A percentile compares a stretch with the other conserved stretches of the same genome.
Conservation (phyloP, 2,888 invertebrate species). For the Halictus quadricinctus region DNA sequence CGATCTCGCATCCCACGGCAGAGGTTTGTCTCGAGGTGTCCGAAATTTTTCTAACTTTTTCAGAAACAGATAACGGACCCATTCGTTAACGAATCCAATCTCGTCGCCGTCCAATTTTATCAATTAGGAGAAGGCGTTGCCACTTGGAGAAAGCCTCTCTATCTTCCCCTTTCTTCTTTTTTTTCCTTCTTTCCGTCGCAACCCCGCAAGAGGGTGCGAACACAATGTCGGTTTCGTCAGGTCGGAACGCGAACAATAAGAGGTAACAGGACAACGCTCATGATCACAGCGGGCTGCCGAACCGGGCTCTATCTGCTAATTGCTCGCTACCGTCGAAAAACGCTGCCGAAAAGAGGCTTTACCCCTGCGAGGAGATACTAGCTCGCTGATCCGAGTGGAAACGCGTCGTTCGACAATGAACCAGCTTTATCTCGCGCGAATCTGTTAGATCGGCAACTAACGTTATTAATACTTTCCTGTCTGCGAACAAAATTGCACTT, state of each 20-base stretch:
- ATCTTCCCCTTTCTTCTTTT: slow-evolving; percentile 48
- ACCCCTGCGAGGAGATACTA: background rate
- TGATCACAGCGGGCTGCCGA: slow-evolving; percentile 55
- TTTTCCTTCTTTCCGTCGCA: slow-evolving; percentile 43
- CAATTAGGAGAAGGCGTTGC: slow-evolving; percentile 60
- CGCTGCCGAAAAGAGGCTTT: background rate
- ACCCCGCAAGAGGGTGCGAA: slow-evolving; percentile 61
- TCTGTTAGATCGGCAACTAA: background rate
- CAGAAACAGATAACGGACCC: background rate
- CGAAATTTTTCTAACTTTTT: background rate
- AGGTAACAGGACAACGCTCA: slow-evolving; percentile 44
- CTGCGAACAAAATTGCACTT: background rate
- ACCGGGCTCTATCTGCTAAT: slow-evolving; percentile 68
- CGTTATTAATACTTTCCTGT: background rate
- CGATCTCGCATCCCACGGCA: background rate
- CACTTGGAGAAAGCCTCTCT: slow-evolving; percentile 59
- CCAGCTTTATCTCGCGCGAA: background rate
- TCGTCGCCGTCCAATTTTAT: slow-evolving; percentile 58
- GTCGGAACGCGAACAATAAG: slow-evolving; percentile 62
- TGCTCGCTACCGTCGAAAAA: slow-evolving; percentile 51
- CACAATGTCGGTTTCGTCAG: slow-evolving; percentile 65
- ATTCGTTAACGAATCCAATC: slow-evolving; percentile 38
- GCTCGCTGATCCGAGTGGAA: background rate
- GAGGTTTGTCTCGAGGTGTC: background rate
- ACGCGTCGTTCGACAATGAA: background rate